phyloP scores from a whole-genome alignment of 2,113 vertebrate species.

The Lampris megalopsis region DNA sequence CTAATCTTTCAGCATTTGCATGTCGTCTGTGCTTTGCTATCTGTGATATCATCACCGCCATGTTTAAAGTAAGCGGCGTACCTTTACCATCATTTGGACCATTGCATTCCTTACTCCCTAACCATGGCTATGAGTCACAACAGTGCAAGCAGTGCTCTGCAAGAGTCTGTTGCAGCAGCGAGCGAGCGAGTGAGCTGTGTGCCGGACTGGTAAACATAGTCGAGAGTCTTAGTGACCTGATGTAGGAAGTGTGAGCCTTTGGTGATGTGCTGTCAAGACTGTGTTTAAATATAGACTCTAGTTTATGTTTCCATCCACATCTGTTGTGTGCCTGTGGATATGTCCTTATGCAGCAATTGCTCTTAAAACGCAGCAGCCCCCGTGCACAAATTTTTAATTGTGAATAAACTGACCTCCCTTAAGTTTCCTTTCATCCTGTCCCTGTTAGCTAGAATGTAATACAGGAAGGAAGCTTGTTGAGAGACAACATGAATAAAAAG shows the following conservation, averaged over 20 bases:
- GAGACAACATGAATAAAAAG: neutral
- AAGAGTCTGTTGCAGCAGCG: conserved; percentile 14
- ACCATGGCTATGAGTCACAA: neutral
- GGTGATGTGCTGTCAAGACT: conserved; percentile 34
- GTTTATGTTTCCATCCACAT: conserved; percentile 55
- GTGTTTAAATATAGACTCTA: conserved; percentile 58
- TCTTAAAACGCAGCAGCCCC: neutral
- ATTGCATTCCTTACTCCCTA: neutral
- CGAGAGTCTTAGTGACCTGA: conserved; percentile 29
- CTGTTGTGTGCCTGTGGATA: conserved; percentile 24
- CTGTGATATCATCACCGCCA: neutral
- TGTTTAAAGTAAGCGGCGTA: neutral
- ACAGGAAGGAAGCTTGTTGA: neutral
- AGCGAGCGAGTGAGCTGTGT: conserved; percentile 12
- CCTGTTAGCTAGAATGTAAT: no score
- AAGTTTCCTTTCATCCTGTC: no score
- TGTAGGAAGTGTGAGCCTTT: conserved; percentile 41
- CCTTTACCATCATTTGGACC: no score
- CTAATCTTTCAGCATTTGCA: neutral
- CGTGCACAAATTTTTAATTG: neutral
- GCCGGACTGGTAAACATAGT: conserved; percentile 16
- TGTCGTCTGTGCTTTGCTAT: neutral
- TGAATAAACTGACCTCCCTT: neutral
- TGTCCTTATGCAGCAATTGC: conserved; percentile 35
- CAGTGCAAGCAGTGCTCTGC: neutral